These are phyloP conservation scores for Hoplostethus atlanticus DNA, from an alignment of 2,797 vertebrate genomes.

Conservation along the genomic window DNA sequence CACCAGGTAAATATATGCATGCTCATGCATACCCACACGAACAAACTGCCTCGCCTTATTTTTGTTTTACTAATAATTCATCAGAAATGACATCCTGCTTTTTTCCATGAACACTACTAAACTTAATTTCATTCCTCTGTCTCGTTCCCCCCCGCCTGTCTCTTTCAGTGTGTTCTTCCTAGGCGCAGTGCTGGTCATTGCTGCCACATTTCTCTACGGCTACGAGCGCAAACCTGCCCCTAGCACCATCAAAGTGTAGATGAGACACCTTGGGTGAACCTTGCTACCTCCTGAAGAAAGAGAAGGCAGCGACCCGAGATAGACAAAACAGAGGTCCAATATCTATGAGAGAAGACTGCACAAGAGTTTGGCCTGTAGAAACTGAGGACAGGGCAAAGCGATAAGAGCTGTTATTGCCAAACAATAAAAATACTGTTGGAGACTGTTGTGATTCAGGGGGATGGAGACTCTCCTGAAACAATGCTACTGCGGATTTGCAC, in stretches of 20 bases:
- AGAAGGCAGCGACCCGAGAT: background rate
- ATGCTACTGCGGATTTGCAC: constrained; percentile 29
- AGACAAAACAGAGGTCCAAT: constrained; percentile 7
- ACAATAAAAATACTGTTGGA: background rate
- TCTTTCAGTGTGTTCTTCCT: constrained; percentile 90
- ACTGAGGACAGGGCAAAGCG: background rate
- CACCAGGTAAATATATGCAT: constrained; percentile 85
- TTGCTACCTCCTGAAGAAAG: constrained; percentile 9
- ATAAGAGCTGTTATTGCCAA: constrained; percentile 5
- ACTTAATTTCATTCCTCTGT: background rate
- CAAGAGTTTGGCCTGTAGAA: background rate
- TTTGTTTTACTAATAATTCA: background rate
- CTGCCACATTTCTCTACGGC: constrained; percentile 95
- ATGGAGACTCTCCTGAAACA: background rate
- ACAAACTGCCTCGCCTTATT: background rate
- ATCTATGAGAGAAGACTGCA: constrained; percentile 2
- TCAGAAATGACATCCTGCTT: background rate
- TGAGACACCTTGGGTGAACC: constrained; percentile 5
- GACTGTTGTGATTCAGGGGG: background rate
- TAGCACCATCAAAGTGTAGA: constrained; percentile 86
- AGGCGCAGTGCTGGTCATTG: constrained; percentile 92
- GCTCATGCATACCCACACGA: background rate
- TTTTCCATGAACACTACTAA: background rate
- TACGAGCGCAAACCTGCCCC: constrained; percentile 87
- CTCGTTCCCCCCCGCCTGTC: constrained; percentile 15